phyloP scores from a whole-genome alignment of 2,888 invertebrate genomes.

The Eupeodes latifasciatus region DNA sequence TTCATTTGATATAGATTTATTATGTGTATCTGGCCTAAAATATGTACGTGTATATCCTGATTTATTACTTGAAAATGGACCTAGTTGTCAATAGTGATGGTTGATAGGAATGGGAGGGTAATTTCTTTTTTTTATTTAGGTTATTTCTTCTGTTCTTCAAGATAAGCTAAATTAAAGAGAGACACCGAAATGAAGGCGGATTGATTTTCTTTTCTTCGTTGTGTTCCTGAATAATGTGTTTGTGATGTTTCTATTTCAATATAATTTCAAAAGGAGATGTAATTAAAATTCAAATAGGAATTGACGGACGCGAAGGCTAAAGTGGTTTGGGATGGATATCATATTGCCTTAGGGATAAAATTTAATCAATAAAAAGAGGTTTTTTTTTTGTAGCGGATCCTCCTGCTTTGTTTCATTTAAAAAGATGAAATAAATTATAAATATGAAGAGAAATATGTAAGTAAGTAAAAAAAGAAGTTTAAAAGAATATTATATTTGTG shows the following conservation, averaged over 20 bases:
- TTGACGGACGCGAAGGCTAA: neutral
- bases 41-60: slow-evolving; percentile 33
- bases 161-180: slow-evolving; percentile 25
- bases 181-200: slow-evolving; percentile 3
- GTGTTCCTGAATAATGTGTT: neutral
- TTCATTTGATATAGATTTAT: slow-evolving; percentile 45
- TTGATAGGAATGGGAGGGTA: slow-evolving; percentile 11
- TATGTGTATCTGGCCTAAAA: slow-evolving; percentile 10
- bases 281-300: slow-evolving; percentile 35
- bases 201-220: neutral
- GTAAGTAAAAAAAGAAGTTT: neutral
- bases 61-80: slow-evolving; percentile 56
- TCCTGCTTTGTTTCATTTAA: no score
- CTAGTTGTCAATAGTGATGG: slow-evolving; percentile 46
- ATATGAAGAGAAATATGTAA: neutral
- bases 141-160: neutral
- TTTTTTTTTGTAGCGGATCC: neutral
- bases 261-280: neutral
- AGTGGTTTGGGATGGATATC: slow-evolving; percentile 1
- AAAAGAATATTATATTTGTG: neutral
- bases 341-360: neutral
- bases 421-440: slow-evolving; percentile 4
- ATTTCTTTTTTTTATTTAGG: neutral
- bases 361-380: neutral
- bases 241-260: neutral